These are phyloP conservation scores for Nothobranchius kuhntae DNA, from an alignment of 2,113 vertebrate species.

Conservation along the genomic window DNA sequence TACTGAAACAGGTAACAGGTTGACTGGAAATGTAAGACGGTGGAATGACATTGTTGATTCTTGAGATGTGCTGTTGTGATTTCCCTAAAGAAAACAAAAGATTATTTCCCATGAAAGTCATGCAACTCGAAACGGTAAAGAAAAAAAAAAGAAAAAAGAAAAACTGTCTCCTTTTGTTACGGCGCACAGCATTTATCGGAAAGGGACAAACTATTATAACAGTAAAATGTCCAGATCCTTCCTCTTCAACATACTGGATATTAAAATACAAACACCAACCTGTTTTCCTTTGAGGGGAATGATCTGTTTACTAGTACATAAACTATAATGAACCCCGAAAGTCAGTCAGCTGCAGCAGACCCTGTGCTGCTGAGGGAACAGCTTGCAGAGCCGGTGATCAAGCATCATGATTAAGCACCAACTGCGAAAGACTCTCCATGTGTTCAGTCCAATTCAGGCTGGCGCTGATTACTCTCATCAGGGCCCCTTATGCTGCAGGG, in stretches of 20 bases:
- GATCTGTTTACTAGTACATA: slow-evolving; percentile 63
- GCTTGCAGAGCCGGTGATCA: slow-evolving; percentile 74
- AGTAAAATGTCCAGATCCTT: slow-evolving; percentile 7
- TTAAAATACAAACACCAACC: slow-evolving; percentile 24
- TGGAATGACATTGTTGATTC: slow-evolving; percentile 22
- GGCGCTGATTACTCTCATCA: slow-evolving; percentile 71
- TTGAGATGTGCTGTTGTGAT: slow-evolving; percentile 26
- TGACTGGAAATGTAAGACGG: slow-evolving; percentile 27
- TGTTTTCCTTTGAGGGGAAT: slow-evolving; percentile 46
- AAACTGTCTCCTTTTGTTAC: background rate
- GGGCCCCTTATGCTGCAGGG: slow-evolving; percentile 57
- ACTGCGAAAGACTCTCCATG: slow-evolving; percentile 70
- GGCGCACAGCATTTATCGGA: background rate
- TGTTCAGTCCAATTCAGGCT: slow-evolving; percentile 68
- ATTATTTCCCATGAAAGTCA: slow-evolving; percentile 16
- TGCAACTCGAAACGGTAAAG: background rate
- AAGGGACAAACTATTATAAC: background rate
- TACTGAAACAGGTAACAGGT: slow-evolving; percentile 13
- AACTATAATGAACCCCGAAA: slow-evolving; percentile 61
- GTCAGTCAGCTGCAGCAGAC: slow-evolving; percentile 43
- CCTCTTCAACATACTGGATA: slow-evolving; percentile 11
- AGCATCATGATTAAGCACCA: slow-evolving; percentile 76
- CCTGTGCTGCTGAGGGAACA: slow-evolving; percentile 57
- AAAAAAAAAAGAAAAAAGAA: background rate
- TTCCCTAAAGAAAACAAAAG: background rate